phyloP scores from a whole-genome alignment of 2,113 vertebrate species.

The Cheirogaleus medius region DNA sequence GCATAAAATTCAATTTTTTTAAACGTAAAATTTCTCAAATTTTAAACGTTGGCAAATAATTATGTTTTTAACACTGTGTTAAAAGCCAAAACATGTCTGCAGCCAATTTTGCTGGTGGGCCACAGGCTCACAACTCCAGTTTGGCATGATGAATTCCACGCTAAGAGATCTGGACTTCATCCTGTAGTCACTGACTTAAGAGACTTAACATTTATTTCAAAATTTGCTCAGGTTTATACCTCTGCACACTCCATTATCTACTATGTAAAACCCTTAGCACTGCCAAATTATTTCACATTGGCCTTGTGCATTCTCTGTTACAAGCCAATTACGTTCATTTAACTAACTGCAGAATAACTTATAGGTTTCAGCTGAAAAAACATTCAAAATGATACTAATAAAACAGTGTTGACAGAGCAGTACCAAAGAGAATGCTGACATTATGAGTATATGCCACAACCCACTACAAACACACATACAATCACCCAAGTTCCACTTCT shows the following conservation, averaged over 20 bases:
- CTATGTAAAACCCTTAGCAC: not conserved
- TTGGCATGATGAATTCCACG: not conserved
- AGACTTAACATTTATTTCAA: slow-evolving; percentile 31
- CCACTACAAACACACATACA: not conserved
- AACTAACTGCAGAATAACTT: slow-evolving; percentile 52
- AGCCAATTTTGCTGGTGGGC: not conserved
- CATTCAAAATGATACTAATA: slow-evolving; percentile 51
- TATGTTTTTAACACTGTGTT: not conserved
- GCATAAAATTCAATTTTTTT: not conserved
- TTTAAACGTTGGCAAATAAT: slow-evolving; percentile 27
- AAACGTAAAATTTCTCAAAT: not conserved
- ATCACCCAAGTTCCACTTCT: not conserved
- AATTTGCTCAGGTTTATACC: slow-evolving; percentile 46
- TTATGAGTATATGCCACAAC: not conserved
- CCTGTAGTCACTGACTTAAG: slow-evolving; percentile 6
- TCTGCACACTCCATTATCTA: slow-evolving; percentile 16
- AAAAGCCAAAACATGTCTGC: not conserved
- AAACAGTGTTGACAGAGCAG: slow-evolving; percentile 39
- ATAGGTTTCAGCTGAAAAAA: slow-evolving; percentile 65
- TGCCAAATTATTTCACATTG: slow-evolving; percentile 50
- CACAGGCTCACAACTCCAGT: not conserved
- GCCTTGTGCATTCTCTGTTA: slow-evolving; percentile 33
- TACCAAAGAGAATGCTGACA: slow-evolving; percentile 52
- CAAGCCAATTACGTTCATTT: slow-evolving; percentile 38
- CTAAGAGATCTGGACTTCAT: slow-evolving; percentile 11